Evolutionary conservation across 2,888 invertebrate genomes (phyloP).

Genomic region (Leucophenga montana): DNA sequence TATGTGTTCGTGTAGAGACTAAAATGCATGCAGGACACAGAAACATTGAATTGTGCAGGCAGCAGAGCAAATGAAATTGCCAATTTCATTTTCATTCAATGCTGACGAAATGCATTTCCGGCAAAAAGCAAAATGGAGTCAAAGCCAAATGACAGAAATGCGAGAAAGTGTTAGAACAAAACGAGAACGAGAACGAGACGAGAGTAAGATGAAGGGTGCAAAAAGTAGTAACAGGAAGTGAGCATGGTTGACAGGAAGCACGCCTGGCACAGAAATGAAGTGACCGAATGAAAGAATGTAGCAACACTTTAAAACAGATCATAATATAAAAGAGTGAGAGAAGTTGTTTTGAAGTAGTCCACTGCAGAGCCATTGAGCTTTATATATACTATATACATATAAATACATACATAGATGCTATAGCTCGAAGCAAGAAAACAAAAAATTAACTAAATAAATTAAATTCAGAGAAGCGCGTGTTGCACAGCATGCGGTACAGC

Average conservation of each 20-base stretch:
- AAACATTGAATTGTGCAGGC: not conserved
- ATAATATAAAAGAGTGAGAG: not conserved
- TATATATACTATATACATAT: not conserved
- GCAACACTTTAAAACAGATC: too few species aligned
- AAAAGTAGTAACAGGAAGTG: constrained; percentile 31
- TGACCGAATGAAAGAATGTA: constrained; percentile 38
- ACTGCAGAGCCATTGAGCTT: too few species aligned
- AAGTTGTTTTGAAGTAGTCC: not conserved
- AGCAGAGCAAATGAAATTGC: constrained; percentile 50
- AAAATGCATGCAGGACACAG: too few species aligned
- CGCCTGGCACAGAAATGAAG: constrained; percentile 53
- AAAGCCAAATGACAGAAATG: not conserved
- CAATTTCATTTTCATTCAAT: constrained; percentile 65
- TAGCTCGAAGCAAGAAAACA: not conserved
- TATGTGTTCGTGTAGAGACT: too few species aligned
- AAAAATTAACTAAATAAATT: not conserved
- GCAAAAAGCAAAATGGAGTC: constrained; percentile 54
- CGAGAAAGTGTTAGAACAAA: not conserved
- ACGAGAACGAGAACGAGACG: constrained; percentile 12
- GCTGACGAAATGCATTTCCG: constrained; percentile 64
- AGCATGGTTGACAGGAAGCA: constrained; percentile 26
- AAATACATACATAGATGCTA: not conserved
- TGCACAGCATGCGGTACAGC: not conserved
- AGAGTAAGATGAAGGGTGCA: constrained; percentile 16
- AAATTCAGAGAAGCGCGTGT: not conserved